A percentile compares a stretch with the other conserved stretches of the same genome.
Conservation (phyloP, 2,888 invertebrate genomes). For the Lasioglossum zephyrum region DNA sequence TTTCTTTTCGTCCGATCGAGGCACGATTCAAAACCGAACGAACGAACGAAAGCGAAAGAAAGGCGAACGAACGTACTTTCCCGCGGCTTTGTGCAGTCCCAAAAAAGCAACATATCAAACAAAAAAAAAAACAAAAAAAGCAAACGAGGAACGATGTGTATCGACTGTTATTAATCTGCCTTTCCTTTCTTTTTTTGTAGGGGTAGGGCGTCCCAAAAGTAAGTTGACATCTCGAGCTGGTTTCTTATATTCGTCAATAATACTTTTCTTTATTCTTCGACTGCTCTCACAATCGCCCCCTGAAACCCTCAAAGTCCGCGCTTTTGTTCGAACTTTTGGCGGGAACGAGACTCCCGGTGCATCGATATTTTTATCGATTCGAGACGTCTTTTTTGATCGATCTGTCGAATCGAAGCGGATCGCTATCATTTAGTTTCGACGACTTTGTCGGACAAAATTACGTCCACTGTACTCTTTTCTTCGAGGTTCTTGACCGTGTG, state of each 20-base stretch:
- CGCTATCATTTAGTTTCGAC: too few relatives aligned
- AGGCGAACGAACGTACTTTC: conserved; percentile 37
- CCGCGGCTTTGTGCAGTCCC: conserved; percentile 65
- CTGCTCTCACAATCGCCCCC: conserved; percentile 70
- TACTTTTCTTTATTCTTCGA: conserved; percentile 75
- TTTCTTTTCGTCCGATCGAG: conserved; percentile 30
- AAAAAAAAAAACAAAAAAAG: background rate
- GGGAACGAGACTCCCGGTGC: conserved; percentile 44
- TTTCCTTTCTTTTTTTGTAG: conserved; percentile 84
- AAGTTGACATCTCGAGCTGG: conserved; percentile 81
- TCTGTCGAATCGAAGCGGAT: background rate
- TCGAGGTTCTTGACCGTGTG: conserved; percentile 40
- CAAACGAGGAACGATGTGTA: conserved; percentile 32
- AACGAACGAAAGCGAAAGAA: conserved; percentile 22
- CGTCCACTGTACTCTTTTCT: background rate
- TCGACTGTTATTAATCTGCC: conserved; percentile 79
- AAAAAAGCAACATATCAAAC: conserved; percentile 21
- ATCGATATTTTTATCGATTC: background rate
- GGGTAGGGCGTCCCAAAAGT: conserved; percentile 85
- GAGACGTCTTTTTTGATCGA: background rate
- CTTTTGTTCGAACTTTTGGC: conserved; percentile 55
- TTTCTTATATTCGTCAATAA: conserved; percentile 80
- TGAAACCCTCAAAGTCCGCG: conserved; percentile 45
- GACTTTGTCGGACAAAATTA: background rate
- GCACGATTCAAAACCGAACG: conserved; percentile 27